Percentiles rank a stretch among this genome's conserved stretches.
phyloP scores from a whole-genome alignment of 1,140 invertebrate species.

The Branchinecta lynchi region DNA sequence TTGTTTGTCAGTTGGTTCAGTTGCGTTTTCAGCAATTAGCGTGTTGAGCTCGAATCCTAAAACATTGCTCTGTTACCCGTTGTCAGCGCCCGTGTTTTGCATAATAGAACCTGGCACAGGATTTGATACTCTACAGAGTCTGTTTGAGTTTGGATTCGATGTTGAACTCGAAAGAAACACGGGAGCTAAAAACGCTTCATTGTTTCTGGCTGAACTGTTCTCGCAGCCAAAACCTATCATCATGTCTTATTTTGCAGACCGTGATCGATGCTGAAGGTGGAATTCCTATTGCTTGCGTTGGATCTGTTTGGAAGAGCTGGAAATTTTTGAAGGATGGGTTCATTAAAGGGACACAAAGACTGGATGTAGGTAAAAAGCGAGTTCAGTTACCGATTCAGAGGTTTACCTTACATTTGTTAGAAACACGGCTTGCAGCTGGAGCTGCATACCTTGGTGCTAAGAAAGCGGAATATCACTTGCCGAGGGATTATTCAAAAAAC shows the following conservation, averaged over 20 bases:
- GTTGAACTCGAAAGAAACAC: no score
- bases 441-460: conserved; percentile 58
- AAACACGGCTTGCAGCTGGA: conserved; percentile 48
- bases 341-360: conserved; percentile 35
- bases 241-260: conserved; percentile 28
- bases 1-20: no score
- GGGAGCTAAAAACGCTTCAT: no score
- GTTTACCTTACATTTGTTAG: conserved; percentile 47
- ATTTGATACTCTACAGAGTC: no score
- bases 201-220: no score
- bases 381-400: conserved; percentile 34
- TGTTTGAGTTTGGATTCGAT: no score
- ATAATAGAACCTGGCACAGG: no score
- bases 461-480: conserved; percentile 34
- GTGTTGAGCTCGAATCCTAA: no score
- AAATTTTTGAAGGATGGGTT: conserved; percentile 54
- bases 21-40: no score
- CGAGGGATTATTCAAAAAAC: conserved; percentile 39
- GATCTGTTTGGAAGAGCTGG: conserved; percentile 94
- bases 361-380: conserved; percentile 10
- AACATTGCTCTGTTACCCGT: no score
- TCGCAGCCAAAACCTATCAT: not conserved
- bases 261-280: conserved; percentile 41
- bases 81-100: no score
- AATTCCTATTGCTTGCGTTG: conserved; percentile 73